These are phyloP conservation scores for Loripinus fragilis DNA, from an alignment of 2,888 invertebrate species.

Conservation along the genomic window DNA sequence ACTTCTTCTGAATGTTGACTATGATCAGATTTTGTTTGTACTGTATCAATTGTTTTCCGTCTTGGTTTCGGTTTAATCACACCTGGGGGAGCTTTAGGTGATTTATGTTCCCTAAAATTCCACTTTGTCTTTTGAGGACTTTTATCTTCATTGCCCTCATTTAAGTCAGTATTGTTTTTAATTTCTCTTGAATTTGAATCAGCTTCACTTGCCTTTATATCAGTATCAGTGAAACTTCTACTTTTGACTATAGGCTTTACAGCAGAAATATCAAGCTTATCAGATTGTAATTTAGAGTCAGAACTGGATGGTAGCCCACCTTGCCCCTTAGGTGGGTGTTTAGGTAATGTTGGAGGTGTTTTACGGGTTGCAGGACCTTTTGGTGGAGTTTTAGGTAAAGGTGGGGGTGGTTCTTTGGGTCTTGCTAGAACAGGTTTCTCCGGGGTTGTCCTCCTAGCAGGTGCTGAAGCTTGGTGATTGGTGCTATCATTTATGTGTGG, in stretches of 20 bases:
- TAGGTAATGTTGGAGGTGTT: constrained; percentile 58
- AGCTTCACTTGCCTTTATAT: not conserved
- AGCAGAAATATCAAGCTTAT: not conserved
- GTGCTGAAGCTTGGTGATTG: not conserved
- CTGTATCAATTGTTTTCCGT: constrained; percentile 32
- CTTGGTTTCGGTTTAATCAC: constrained; percentile 59
- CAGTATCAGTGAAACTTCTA: no score
- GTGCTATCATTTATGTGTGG: not conserved
- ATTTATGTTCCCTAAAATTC: constrained; percentile 17
- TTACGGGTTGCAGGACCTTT: constrained; percentile 14
- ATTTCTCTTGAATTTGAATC: no score
- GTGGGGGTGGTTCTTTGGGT: constrained; percentile 48
- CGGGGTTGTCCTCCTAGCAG: constrained; percentile 69
- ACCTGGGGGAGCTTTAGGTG: constrained; percentile 48
- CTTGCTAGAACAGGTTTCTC: constrained; percentile 71
- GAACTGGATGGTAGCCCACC: constrained; percentile 23
- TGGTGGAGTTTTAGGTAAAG: constrained; percentile 44
- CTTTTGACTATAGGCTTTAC: not conserved
- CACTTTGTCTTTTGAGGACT: not conserved
- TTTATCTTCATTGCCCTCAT: constrained; percentile 11
- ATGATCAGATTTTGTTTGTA: not conserved
- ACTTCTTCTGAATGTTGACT: not conserved
- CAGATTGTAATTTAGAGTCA: not conserved
- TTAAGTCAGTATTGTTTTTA: not conserved
- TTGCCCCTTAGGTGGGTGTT: constrained; percentile 53